Evolutionary conservation across 1,140 invertebrate species (phyloP).

Genomic region (Hirudo medicinalis): DNA sequence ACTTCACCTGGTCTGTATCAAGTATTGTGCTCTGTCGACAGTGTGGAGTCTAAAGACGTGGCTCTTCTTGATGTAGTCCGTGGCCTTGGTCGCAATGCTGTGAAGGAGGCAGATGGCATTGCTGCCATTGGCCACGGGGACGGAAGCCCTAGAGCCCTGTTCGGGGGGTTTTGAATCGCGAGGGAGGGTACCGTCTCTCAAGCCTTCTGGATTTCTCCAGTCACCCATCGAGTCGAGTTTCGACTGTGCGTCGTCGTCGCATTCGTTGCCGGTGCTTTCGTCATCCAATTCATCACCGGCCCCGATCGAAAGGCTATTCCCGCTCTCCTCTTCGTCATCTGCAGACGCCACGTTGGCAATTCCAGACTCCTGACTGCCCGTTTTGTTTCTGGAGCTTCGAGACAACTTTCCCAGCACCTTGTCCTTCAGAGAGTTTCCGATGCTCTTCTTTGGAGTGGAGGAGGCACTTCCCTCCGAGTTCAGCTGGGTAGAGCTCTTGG

Average conservation of each 20-base stretch:
- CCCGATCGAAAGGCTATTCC: background rate
- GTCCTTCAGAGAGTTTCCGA: background rate
- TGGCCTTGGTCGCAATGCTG: conserved; percentile 76
- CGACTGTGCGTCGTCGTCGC: background rate
- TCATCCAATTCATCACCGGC: background rate
- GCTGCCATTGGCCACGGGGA: conserved; percentile 50
- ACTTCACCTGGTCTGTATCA: conserved; percentile 82
- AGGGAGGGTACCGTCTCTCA: background rate
- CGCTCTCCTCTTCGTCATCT: background rate
- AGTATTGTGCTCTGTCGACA: conserved; percentile 86
- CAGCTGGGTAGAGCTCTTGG: background rate
- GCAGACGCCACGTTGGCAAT: background rate
- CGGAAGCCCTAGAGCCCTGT: conserved; percentile 51
- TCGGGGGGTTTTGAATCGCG: conserved; percentile 52
- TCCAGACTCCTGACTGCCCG: background rate
- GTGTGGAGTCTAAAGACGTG: conserved; percentile 90
- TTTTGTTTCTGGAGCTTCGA: background rate
- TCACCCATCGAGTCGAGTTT: background rate
- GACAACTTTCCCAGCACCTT: background rate
- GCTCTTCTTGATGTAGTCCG: conserved; percentile 91
- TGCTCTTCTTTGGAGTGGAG: background rate
- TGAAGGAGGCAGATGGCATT: conserved; percentile 83
- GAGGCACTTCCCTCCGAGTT: background rate
- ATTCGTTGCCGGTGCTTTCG: background rate
- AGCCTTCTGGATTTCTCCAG: background rate